These are phyloP conservation scores for Neomicropteryx cornuta DNA, from an alignment of 1,140 invertebrate genomes.

Conservation along the genomic window DNA sequence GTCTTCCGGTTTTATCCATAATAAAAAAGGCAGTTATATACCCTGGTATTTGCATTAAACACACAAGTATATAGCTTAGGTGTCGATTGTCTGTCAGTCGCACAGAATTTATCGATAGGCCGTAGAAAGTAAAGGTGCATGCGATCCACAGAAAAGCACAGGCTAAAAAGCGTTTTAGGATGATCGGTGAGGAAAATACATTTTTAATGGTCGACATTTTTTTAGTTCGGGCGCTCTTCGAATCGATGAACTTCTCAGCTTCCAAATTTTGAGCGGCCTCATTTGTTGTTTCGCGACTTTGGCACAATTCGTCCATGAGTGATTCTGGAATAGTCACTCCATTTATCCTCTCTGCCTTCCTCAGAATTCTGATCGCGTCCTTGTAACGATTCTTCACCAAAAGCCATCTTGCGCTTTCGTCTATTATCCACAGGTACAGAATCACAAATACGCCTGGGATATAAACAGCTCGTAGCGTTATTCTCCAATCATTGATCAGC, in stretches of 20 bases:
- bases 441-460: conserved; percentile 51
- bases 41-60: conserved; percentile 45
- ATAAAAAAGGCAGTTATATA: conserved; percentile 50
- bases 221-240: too few relatives aligned
- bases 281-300: too few relatives aligned
- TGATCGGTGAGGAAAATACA: conserved; percentile 43
- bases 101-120: conserved; percentile 59
- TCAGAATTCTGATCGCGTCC: conserved; percentile 47
- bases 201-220: too few relatives aligned
- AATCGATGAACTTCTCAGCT: too few relatives aligned
- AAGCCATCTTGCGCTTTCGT: conserved; percentile 63
- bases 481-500: conserved; percentile 58
- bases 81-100: conserved; percentile 53
- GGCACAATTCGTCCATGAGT: too few relatives aligned
- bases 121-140: conserved; percentile 68
- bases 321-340: conserved; percentile 44
- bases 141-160: conserved; percentile 60
- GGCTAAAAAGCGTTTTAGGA: conserved; percentile 50
- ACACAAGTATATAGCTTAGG: conserved; percentile 44
- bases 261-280: too few relatives aligned
- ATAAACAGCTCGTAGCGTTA: conserved; percentile 55
- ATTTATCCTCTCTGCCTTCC: conserved; percentile 54
- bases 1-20: conserved; percentile 51
- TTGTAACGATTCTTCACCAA: conserved; percentile 59
- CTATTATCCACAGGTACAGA: conserved; percentile 46